A percentile compares a stretch with the other conserved stretches of the same genome.
Evolutionary conservation across 2,888 invertebrate genomes (phyloP).

Genomic region (Tetanocera ferruginea): DNA sequence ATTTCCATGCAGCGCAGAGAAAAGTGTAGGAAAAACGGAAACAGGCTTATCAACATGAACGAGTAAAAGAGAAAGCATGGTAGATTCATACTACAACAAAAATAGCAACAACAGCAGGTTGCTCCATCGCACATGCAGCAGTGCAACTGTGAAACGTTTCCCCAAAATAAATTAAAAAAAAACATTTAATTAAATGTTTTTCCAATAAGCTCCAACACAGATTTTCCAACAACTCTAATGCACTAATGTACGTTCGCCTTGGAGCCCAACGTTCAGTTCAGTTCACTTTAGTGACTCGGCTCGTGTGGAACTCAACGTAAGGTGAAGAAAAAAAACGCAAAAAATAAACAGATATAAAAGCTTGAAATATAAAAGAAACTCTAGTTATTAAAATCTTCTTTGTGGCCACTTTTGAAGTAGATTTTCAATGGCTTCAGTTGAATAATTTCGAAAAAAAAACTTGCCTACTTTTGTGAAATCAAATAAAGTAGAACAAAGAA

Average conservation of each 20-base stretch:
- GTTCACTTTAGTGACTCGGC: slow-evolving; percentile 58
- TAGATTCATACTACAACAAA: not conserved
- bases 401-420: too few relatives aligned
- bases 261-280: slow-evolving; percentile 47
- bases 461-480: not conserved
- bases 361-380: slow-evolving; percentile 47
- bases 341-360: not conserved
- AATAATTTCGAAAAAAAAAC: too few relatives aligned
- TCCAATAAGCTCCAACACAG: slow-evolving; percentile 28
- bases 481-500: slow-evolving; percentile 12
- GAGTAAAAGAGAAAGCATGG: too few relatives aligned
- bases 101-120: not conserved
- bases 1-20: too few relatives aligned
- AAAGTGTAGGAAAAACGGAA: too few relatives aligned
- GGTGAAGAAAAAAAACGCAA: not conserved
- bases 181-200: slow-evolving; percentile 8
- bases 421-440: too few relatives aligned
- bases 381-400: slow-evolving; percentile 30
- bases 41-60: too few relatives aligned
- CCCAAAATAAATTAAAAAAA: not conserved
- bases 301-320: slow-evolving; percentile 54
- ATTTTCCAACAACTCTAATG: slow-evolving; percentile 5
- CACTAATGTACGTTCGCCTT: slow-evolving; percentile 6
- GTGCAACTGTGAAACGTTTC: not conserved
- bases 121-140: not conserved